Base-by-base conservation (phyloP, 2,797 vertebrate species). In the Girardinus metallicus region DNA sequence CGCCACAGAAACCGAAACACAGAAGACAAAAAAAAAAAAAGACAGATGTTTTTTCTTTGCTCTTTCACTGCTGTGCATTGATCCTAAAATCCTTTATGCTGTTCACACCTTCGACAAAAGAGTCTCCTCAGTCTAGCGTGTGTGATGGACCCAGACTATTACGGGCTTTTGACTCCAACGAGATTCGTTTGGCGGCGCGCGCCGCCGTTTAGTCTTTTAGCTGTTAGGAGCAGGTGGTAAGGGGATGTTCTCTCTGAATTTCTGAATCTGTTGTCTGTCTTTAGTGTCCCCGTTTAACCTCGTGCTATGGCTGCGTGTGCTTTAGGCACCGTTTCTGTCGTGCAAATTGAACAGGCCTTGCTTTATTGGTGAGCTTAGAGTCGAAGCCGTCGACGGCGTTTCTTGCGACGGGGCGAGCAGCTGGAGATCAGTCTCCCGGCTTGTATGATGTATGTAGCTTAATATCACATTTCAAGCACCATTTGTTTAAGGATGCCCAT, bases 181-280 rank as follows among this genome's bases (percentile, higher is more conserved):
- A 39, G 9, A 18, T 39, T 41, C 1, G 21, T 16, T 66, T 66
- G 0, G 16, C 3, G 57, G 10, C 4, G 0, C 26, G 0, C 18
- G 29, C 73, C 46, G 75, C 75, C 88, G 85, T 85, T 88, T 89
- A 31, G 80, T 90, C 77, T 80, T 71, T 82, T 89, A 90, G 89
- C 76, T 2, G 11, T 77, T 78, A 2, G 34, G 21, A 64, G 60
- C 64, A 3, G 49, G 49, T 7, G 49, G 18, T 23, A 23, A 9
- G 21, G 49, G 49, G 34, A 9, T 34, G 64, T 10, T 15, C 36
- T 68, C 53, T 9, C 31, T 87, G 84, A 85, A 83, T 89, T 82
- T 90, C 79, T 84, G 82, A 83, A 82, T 82, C 70, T 60, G 74
- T 89, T 1, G 7, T 62, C 46, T n/a, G 36, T 41, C 85, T 83